phyloP scores from a whole-genome alignment of 2,113 vertebrate genomes.

The Catagonus wagneri region DNA sequence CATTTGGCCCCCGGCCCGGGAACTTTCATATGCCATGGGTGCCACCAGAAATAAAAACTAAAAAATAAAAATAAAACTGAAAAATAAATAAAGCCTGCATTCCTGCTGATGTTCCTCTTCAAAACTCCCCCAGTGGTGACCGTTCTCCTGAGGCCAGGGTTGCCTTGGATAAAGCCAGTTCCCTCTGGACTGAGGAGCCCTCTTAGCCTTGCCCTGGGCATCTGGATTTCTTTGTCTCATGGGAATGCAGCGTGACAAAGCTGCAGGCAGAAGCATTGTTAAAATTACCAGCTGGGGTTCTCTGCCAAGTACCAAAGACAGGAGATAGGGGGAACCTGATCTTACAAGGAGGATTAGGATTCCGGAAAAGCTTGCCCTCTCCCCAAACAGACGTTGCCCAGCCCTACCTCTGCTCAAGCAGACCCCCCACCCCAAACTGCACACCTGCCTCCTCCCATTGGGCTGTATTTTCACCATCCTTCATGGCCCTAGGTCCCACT shows the following conservation, averaged over 20 bases:
- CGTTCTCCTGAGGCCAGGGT: neutral
- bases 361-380: neutral
- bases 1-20: too few species aligned
- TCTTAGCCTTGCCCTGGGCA: neutral
- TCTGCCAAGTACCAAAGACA: neutral
- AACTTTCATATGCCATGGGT: too few species aligned
- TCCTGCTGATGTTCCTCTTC: neutral
- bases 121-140: neutral
- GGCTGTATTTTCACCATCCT: neutral
- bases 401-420: neutral
- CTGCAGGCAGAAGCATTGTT: neutral
- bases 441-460: neutral
- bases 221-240: neutral
- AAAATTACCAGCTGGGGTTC: neutral
- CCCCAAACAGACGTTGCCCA: neutral
- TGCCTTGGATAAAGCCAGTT: neutral
- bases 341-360: neutral
- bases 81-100: too few species aligned
- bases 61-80: too few species aligned
- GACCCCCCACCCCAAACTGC: neutral
- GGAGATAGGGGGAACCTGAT: neutral
- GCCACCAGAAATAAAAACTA: too few species aligned
- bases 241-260: neutral
- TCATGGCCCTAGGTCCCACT: fast-evolving
- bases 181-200: neutral